Conservation (phyloP, 2,797 vertebrate species). For the Scomberomorus guttatus region DNA sequence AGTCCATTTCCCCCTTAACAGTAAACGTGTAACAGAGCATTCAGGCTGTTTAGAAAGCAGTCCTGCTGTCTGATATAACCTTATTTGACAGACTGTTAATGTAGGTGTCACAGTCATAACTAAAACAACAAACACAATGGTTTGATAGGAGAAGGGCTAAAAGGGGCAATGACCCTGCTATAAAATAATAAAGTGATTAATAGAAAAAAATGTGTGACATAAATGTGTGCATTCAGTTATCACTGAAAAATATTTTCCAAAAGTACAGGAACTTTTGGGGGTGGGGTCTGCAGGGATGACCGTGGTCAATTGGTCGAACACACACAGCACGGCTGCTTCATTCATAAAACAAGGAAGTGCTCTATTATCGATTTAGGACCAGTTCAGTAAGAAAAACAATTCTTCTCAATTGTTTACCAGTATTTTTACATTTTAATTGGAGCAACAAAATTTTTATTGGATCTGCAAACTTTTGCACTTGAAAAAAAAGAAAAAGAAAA, state of each 20-base stretch:
- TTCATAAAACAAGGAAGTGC: too few species aligned
- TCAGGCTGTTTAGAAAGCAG: too few species aligned
- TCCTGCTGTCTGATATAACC: not conserved
- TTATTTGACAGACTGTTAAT: not conserved
- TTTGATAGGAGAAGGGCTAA: not conserved
- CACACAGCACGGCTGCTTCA: too few species aligned
- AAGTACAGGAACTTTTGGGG: too few species aligned
- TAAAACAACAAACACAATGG: not conserved
- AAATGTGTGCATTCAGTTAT: slow-evolving; percentile 3
- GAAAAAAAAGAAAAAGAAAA: not conserved
- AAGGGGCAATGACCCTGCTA: not conserved
- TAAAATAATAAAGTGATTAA: not conserved
- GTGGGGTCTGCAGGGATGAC: too few species aligned
- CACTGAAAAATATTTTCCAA: too few species aligned
- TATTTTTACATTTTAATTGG: not conserved
- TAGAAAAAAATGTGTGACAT: not conserved
- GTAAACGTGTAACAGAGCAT: too few species aligned
- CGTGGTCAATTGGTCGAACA: too few species aligned
- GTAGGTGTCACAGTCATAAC: not conserved
- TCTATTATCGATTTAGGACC: too few species aligned
- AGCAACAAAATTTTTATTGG: too few species aligned
- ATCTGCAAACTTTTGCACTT: not conserved
- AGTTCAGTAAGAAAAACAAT: too few species aligned
- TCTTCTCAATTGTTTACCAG: not conserved
- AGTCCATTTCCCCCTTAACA: too few species aligned